Percentiles rank a stretch among this genome's conserved stretches.
Conservation (phyloP, 2,797 vertebrate species). For the Anguilla marmorata region DNA sequence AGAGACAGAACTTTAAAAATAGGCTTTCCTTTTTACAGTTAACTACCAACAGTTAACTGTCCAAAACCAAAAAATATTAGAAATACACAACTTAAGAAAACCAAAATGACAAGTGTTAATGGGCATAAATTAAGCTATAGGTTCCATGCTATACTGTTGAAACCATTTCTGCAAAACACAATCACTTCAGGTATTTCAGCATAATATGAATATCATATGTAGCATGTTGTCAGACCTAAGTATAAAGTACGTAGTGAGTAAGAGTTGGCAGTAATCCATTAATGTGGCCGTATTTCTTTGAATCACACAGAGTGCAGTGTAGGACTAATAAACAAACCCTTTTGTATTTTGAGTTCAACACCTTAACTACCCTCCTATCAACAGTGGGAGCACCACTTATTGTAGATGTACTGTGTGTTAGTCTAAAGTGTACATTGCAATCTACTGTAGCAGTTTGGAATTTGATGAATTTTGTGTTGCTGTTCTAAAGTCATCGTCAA, state of each 20-base stretch:
- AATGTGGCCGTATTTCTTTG: neutral
- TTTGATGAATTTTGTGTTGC: neutral
- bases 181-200: neutral
- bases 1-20: too few relatives aligned
- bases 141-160: neutral
- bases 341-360: neutral
- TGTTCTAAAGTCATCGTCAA: constrained; percentile 83
- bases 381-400: neutral
- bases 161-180: neutral
- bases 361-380: neutral
- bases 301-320: neutral
- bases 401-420: neutral
- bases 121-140: neutral
- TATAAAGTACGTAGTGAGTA: neutral
- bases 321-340: neutral
- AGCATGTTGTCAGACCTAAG: neutral
- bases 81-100: neutral
- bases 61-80: neutral
- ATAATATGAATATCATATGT: neutral
- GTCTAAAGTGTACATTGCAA: neutral
- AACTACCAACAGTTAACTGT: too few relatives aligned
- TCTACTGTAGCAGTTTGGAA: neutral
- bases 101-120: neutral
- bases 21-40: too few relatives aligned
- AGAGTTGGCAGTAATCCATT: neutral